Conservation (phyloP, 2,888 invertebrate genomes). For the Lampropteryx suffumata region DNA sequence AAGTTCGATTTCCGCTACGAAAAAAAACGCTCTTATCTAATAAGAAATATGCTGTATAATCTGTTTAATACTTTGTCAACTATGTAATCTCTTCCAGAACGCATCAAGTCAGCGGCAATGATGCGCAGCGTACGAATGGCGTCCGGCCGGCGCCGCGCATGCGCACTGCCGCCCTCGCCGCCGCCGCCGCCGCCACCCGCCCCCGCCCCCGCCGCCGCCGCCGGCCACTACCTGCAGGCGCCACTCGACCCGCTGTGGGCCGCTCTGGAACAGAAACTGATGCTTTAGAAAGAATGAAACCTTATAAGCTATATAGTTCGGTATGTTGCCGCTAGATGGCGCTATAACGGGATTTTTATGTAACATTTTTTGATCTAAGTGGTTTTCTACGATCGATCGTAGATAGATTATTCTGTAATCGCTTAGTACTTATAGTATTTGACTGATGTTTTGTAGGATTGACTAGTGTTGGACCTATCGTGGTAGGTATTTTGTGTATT, state of each 20-base stretch:
- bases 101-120: conserved; percentile 60
- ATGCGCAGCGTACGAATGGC: conserved; percentile 65
- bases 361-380: conserved; percentile 12
- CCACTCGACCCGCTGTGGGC: conserved; percentile 66
- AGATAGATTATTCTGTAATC: conserved; percentile 30
- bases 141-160: conserved; percentile 47
- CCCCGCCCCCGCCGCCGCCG: neutral
- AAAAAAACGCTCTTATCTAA: too few species aligned
- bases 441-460: conserved; percentile 38
- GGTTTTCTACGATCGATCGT: conserved; percentile 25
- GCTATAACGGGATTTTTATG: conserved; percentile 14
- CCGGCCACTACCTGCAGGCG: conserved; percentile 36
- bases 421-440: conserved; percentile 32
- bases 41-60: too few species aligned
- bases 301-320: conserved; percentile 12
- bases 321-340: conserved; percentile 17
- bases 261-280: conserved; percentile 61
- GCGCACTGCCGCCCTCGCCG: conserved; percentile 6
- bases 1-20: too few species aligned
- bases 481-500: conserved; percentile 26
- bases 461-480: conserved; percentile 30
- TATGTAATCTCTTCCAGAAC: conserved; percentile 46
- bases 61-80: too few species aligned
- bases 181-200: conserved; percentile 35
- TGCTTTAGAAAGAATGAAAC: conserved; percentile 28